Base-by-base conservation (phyloP, 2,113 vertebrate genomes). In the Ellobius talpinus region DNA sequence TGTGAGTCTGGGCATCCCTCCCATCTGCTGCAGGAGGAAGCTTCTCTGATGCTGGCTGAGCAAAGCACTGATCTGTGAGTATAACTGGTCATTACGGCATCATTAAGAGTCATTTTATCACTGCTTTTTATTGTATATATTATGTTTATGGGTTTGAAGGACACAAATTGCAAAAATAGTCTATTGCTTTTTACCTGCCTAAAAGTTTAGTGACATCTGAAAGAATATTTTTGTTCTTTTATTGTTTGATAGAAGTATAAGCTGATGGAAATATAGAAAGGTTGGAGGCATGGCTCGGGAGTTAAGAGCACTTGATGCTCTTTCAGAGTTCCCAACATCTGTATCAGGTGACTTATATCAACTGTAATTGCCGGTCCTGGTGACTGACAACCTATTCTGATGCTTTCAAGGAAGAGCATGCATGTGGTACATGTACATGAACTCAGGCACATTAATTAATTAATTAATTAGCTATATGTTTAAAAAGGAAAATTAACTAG, bases 221-320 rank as follows among this genome's bases (percentile, higher is more conserved):
- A 50, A 33, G 36, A 63, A 84, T 82, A 55, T 45, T 84, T 16
- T 65, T 42, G 2, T 82, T 50, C 3, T 29, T 70, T 81, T 16
- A 39, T 31, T 19, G 24, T 84, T 73, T 16, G 76, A n/a, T 63
- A 23, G 70, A 92, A 45, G 0, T 29, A 84, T 4, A 77, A 50
- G 3, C 7, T 77, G 19, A 76, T 76, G 31, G 26, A 70, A 85
- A 61, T 36, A 82, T 23, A 13, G 36, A 77, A 31, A 63, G 9
- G 0, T 24, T 63, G 7, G n/a, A 42, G 2, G 8, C 13, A 17
- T 31, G 4, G 24, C 3, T 42, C 13, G 31, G n/a, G 24, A 31
- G 39, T 65, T 17, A 63, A 19, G n/a, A 65, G 39, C 16, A 65
- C 7, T 85, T 85, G 81, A 0, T 31, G 39, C 14, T 39, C 23